Percentiles rank a stretch among this genome's conserved stretches.
These are phyloP conservation scores for Lordiphosa clarofinis DNA, from an alignment of 1,140 invertebrate genomes.

Conservation along the genomic window DNA sequence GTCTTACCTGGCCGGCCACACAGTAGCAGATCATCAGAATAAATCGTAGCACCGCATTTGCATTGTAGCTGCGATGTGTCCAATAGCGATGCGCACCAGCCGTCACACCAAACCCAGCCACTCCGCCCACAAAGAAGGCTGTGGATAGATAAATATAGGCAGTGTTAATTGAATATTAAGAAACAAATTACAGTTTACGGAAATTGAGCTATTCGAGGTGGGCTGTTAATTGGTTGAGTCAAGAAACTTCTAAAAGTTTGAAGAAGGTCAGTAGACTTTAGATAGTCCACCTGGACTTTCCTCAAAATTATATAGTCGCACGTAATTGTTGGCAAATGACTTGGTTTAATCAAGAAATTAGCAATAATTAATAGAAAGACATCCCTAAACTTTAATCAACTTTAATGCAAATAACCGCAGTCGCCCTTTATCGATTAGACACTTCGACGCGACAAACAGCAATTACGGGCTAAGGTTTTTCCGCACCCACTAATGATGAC, in stretches of 20 bases:
- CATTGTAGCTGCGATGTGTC: conserved; percentile 92
- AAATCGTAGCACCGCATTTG: conserved; percentile 85
- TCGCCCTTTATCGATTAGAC: not conserved
- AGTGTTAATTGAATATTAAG: conserved; percentile 57
- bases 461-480: conserved; percentile 1
- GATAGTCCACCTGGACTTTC: not conserved
- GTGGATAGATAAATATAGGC: conserved; percentile 22
- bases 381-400: not conserved
- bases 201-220: conserved; percentile 63
- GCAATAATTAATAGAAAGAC: no score
- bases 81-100: conserved; percentile 91
- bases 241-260: conserved; percentile 33
- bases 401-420: conserved; percentile 1
- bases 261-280: conserved; percentile 1
- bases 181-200: conserved; percentile 65
- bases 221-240: conserved; percentile 52
- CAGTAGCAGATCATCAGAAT: conserved; percentile 86
- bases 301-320: no score
- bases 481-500: not conserved
- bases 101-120: conserved; percentile 86
- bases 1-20: conserved; percentile 84
- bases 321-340: no score
- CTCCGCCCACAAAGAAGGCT: conserved; percentile 81
- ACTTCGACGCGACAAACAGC: no score
- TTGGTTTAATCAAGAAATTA: no score